A percentile compares a stretch with the other conserved stretches of the same genome.
Evolutionary conservation across 1,140 invertebrate genomes (phyloP).

Genomic region (Hylaeus volcanicus): DNA sequence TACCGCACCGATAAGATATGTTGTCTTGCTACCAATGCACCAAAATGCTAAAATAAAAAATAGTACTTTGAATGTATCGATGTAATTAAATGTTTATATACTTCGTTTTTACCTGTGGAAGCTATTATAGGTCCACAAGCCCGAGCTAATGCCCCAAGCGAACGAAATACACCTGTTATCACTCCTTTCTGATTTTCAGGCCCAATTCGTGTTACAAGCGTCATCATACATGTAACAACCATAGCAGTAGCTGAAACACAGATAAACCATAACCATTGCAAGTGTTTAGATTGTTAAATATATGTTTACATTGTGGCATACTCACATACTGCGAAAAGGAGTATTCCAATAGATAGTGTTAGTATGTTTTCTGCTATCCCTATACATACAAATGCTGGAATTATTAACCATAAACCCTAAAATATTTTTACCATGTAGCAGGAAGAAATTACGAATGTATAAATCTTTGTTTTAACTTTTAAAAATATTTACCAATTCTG

Average conservation of each 20-base stretch:
- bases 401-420: conserved; percentile 92
- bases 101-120: conserved; percentile 83
- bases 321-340: conserved; percentile 95
- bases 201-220: conserved; percentile 92
- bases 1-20: conserved; percentile 87
- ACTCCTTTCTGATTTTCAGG: conserved; percentile 93
- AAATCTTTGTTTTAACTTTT: conserved; percentile 28
- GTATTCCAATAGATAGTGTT: conserved; percentile 89
- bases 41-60: conserved; percentile 86
- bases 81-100: conserved; percentile 10
- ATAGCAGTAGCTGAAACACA: conserved; percentile 90
- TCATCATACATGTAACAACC: conserved; percentile 96
- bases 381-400: conserved; percentile 93
- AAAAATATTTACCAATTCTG: conserved; percentile 82
- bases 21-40: conserved; percentile 87
- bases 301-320: conserved; percentile 64
- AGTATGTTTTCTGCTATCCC: conserved; percentile 84
- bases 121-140: conserved; percentile 95
- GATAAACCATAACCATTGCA: not conserved
- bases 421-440: conserved; percentile 48
- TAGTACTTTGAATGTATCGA: not conserved
- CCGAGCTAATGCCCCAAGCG: conserved; percentile 94
- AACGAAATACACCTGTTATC: conserved; percentile 95
- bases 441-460: not conserved
- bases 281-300: conserved; percentile 23